A percentile compares a stretch with the other conserved stretches of the same genome.
phyloP scores from a whole-genome alignment of 2,797 vertebrate species.

The Fratercula arctica region DNA sequence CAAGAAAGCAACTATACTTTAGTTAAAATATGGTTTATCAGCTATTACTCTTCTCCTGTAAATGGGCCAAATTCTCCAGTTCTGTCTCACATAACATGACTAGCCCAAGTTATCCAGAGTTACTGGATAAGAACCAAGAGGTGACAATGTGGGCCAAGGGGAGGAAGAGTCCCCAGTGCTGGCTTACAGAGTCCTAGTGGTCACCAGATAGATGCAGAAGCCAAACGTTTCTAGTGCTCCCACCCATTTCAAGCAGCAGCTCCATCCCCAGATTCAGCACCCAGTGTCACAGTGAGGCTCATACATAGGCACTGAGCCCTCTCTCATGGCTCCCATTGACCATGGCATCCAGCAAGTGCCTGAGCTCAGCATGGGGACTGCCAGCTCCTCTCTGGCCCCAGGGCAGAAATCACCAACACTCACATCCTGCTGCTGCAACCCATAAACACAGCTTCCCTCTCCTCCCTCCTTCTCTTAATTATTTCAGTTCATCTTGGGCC shows the following conservation, averaged over 20 bases:
- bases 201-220: background rate
- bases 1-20: background rate
- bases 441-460: background rate
- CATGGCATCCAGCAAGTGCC: background rate
- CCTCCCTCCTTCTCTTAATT: background rate
- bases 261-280: background rate
- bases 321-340: background rate
- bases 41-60: background rate
- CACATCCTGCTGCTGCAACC: background rate
- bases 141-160: background rate
- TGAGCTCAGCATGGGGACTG: background rate
- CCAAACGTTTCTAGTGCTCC: background rate
- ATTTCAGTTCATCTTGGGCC: background rate
- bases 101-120: background rate
- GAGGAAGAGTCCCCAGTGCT: background rate
- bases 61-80: background rate
- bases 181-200: background rate
- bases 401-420: background rate
- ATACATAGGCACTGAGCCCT: background rate
- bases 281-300: background rate
- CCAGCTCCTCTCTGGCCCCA: background rate
- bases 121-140: background rate
- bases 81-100: fast-evolving
- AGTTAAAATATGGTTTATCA: background rate
- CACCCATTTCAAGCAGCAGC: background rate